Base-by-base conservation (phyloP, 2,797 vertebrate species). In the Enteromius trimaculatus region DNA sequence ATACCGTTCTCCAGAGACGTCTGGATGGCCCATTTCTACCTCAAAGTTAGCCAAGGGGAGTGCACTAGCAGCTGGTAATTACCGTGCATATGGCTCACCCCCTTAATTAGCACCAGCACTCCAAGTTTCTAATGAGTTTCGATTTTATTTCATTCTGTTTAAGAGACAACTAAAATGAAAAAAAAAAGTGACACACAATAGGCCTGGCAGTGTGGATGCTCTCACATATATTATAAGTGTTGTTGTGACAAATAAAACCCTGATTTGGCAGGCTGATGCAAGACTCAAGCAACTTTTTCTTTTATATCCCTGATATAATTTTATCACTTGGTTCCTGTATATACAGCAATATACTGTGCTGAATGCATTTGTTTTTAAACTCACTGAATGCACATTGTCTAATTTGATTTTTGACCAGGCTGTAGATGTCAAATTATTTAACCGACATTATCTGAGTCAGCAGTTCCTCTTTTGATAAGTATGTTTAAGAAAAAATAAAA, bases 11-110 rank as follows among this genome's bases (percentile, higher is more conserved):
- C 88, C 9, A 29, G 86, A 89, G 90, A 89, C 31, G 76, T 29
- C 74, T 47, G 75, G 44, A 86, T 51, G 82, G 66, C 83, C 88
- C 86, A 86, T 88, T 79, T 83, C 81, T 88, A 87, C 58, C 78
- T 89, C 86, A 88, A 86, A 88, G 58, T 80, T 83, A 87, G 85
- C 89, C 78, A 77, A 76, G 88, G 74, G 88, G 88, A 80, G 79
- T 42, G 80, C 64, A 84, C 68, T 74, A 87, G 86, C 90, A 90
- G 89, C 89, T 90, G 89, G 87, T 89, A 90, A 91, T 91, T 91
- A 85, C 85, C 39, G 82, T 87, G 89, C 88, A 88, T 85, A 88
- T 89, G 87, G 88, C 84, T 58, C 19, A 80, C 77, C 79, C 88
- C 72, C 85, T 89, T 89, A 85, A 86, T 83, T 89, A 87, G 86